These are phyloP conservation scores for Chaetorhynchus papuensis DNA, from an alignment of 2,113 vertebrate species.

Conservation along the genomic window DNA sequence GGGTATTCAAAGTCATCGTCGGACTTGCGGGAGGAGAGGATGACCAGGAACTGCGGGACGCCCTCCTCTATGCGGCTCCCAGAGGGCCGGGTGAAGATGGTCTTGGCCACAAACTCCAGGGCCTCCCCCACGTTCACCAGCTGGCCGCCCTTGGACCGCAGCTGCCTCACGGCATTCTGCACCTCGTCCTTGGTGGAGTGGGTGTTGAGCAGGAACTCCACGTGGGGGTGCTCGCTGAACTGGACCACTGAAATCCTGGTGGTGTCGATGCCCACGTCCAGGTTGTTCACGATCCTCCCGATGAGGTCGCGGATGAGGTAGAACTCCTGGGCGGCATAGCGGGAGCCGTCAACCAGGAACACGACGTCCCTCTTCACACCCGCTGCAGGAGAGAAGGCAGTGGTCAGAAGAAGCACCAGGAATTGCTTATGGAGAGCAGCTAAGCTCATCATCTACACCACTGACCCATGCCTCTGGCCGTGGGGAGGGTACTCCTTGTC, in stretches of 20 bases:
- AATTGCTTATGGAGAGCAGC: background rate
- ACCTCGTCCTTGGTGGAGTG: conserved; percentile 86
- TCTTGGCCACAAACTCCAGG: conserved; percentile 83
- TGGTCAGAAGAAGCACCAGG: background rate
- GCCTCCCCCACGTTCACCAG: conserved; percentile 82
- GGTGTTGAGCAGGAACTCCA: conserved; percentile 86
- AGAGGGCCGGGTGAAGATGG: conserved; percentile 85
- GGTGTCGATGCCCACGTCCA: conserved; percentile 85
- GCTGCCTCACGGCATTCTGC: conserved; percentile 68
- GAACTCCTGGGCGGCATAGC: conserved; percentile 75
- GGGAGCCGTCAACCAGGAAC: conserved; percentile 90
- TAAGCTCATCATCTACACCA: background rate
- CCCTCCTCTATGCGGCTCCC: conserved; percentile 93
- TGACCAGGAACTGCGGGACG: conserved; percentile 89
- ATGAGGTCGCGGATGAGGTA: conserved; percentile 80
- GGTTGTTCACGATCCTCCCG: conserved; percentile 75
- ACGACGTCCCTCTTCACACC: conserved; percentile 85
- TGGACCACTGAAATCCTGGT: conserved; percentile 89
- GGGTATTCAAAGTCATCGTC: conserved; percentile 80
- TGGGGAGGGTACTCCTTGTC: background rate
- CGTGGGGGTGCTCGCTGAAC: conserved; percentile 83
- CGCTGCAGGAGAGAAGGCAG: conserved; percentile 15
- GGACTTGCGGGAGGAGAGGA: conserved; percentile 84
- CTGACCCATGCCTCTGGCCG: background rate
- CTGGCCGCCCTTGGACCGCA: conserved; percentile 80